Percentiles rank a stretch among this genome's conserved stretches.
Conservation (phyloP, 2,113 vertebrate species). For the Ciconia maguari region DNA sequence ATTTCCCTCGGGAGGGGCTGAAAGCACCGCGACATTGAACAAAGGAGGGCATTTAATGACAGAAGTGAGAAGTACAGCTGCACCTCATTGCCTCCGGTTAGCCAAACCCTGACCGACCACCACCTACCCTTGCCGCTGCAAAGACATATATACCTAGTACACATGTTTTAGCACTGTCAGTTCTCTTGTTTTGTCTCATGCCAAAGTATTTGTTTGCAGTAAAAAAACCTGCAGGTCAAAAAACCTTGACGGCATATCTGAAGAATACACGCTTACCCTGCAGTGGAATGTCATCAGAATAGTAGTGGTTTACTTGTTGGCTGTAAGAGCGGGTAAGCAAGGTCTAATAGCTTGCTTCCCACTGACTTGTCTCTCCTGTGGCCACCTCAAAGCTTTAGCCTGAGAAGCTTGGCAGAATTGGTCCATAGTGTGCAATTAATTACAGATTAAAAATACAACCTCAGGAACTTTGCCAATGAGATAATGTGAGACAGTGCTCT, state of each 20-base stretch:
- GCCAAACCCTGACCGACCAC: background rate
- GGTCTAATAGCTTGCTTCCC: background rate
- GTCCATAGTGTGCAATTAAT: background rate
- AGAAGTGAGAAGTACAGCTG: background rate
- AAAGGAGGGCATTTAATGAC: background rate
- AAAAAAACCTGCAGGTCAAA: background rate
- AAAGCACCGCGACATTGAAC: background rate
- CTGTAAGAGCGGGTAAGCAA: background rate
- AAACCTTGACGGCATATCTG: background rate
- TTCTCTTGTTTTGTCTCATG: background rate
- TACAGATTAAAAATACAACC: background rate
- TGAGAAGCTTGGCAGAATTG: background rate
- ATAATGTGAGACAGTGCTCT: background rate
- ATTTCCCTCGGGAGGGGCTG: background rate
- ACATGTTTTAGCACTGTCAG: fast-evolving
- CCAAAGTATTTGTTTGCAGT: background rate
- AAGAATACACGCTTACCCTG: background rate
- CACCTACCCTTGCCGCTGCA: fast-evolving
- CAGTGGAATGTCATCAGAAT: background rate
- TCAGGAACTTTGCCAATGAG: background rate
- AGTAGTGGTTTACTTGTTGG: background rate
- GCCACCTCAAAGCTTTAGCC: background rate
- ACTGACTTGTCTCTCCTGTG: background rate
- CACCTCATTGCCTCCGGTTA: background rate
- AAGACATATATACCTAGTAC: background rate